Base-by-base conservation (phyloP, 2,888 invertebrate genomes). In the Spodoptera exigua region DNA sequence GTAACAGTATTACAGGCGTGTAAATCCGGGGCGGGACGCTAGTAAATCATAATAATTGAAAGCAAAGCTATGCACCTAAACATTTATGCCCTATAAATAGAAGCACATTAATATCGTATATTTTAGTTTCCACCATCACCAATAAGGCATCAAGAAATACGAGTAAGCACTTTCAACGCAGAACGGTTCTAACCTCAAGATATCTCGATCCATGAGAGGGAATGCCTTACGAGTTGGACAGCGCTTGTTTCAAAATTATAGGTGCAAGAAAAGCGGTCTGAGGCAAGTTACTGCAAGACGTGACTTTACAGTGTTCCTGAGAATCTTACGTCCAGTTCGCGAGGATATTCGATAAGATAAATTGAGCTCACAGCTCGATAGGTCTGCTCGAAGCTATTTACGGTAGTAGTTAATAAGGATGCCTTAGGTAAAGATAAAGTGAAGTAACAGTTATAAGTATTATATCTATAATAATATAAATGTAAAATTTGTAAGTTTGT, bases 181-280 rank as follows among this genome's bases (percentile, higher is more conserved):
- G 7, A 37, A 41, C 12, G n/a, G 13, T 32, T 49, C 9, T 49
- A 34, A 46, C 34, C 27, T 49, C 49, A 43, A 54, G 41, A 46
- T 46, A 39, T 46, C 45, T 70, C 41, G 27, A 46, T 54, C 11
- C 34, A 40, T 32, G 27, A n/a, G 11, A 36, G 45, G 13, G 37
- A 54, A 32, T 41, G 39, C 39, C 18, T 58, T 17, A 34, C 39
- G 32, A 57, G 41, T 66, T 66, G 21, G 34, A 47, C 53, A 13
- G 32, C 36, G 39, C 59, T 71, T 58, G 67, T 68, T 54, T 52
- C 57, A 52, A 48, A 56, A 56, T 71, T 57, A 64, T 53, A 53
- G 65, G 67, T 67, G 48, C 45, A 48, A 70, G 65, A 64, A 35
- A 65, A 48, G 37, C 48, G 52, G 17, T 56, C 36, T 44, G 16